phyloP scores from a whole-genome alignment of 2,888 invertebrate species.

The Matsumyia berberina region DNA sequence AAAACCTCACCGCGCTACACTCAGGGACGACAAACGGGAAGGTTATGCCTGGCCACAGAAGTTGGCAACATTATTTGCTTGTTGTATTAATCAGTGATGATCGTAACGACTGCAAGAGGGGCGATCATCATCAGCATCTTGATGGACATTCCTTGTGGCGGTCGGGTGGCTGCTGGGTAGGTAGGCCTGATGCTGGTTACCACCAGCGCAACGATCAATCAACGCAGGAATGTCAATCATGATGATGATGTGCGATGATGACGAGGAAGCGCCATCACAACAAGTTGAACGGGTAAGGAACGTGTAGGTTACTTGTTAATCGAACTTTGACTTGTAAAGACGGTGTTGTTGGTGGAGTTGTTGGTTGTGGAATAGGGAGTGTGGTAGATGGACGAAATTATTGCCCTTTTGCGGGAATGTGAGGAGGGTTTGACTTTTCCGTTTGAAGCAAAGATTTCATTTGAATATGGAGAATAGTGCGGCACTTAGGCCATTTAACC shows the following conservation, averaged over 20 bases:
- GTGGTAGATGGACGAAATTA: too few species aligned
- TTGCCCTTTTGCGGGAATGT: too few species aligned
- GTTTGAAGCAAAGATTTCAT: too few species aligned
- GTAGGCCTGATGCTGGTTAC: constrained; percentile 37
- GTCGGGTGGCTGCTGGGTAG: constrained; percentile 16
- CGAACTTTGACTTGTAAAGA: constrained; percentile 6
- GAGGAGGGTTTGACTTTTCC: too few species aligned
- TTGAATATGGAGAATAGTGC: too few species aligned
- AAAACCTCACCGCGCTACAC: constrained; percentile 56
- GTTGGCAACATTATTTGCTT: constrained; percentile 66
- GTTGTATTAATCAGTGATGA: constrained; percentile 76
- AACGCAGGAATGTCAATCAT: constrained; percentile 75
- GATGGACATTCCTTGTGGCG: constrained; percentile 52
- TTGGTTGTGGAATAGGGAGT: neutral
- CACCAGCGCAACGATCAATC: constrained; percentile 72
- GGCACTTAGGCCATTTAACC: too few species aligned
- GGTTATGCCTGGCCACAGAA: constrained; percentile 65
- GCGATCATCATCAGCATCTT: constrained; percentile 61
- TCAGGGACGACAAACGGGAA: constrained; percentile 54
- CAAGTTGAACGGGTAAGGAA: constrained; percentile 21
- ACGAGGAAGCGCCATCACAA: constrained; percentile 71
- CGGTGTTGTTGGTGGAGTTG: neutral
- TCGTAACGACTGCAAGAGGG: constrained; percentile 67
- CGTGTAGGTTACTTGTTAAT: constrained; percentile 39
- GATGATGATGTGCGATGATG: constrained; percentile 76